Evolutionary conservation across 2,113 vertebrate genomes (phyloP).

Genomic region (Poeciliopsis prolifica): DNA sequence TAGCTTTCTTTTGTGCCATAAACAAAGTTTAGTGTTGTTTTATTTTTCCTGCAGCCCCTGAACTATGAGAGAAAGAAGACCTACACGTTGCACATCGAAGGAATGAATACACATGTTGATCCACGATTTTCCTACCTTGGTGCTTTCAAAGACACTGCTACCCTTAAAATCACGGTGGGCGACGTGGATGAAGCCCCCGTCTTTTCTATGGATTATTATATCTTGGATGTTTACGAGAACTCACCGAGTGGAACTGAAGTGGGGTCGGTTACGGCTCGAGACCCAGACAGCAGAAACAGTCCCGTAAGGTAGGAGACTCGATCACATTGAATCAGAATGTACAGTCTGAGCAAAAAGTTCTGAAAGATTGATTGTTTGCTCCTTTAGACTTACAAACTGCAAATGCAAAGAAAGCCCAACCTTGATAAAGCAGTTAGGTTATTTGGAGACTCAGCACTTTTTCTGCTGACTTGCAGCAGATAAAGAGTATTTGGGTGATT

Average conservation of each 20-base stretch:
- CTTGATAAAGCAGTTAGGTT: not conserved
- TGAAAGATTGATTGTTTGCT: not conserved
- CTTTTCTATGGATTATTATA: slow-evolving; percentile 91
- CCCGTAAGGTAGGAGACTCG: slow-evolving; percentile 85
- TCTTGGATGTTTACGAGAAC: slow-evolving; percentile 97
- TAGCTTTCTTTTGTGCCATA: no score
- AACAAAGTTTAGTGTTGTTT: not conserved
- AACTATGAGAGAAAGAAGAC: slow-evolving; percentile 97
- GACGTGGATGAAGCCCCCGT: slow-evolving; percentile 94
- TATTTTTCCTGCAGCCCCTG: slow-evolving; percentile 83
- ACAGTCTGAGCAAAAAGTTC: not conserved
- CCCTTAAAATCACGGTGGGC: slow-evolving; percentile 91
- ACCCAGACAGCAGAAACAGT: slow-evolving; percentile 91
- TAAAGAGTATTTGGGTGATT: not conserved
- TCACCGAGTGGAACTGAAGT: slow-evolving; percentile 85
- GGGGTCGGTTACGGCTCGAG: slow-evolving; percentile 91
- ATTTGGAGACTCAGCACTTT: slow-evolving; percentile 22
- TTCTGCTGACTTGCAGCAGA: slow-evolving; percentile 7
- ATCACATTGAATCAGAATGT: not conserved
- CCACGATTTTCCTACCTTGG: slow-evolving; percentile 93
- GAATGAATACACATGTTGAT: slow-evolving; percentile 92
- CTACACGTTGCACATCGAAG: slow-evolving; percentile 95
- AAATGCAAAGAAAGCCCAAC: not conserved
- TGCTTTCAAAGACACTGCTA: slow-evolving; percentile 92
- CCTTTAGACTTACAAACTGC: not conserved